Conservation (phyloP, 2,888 invertebrate genomes). For the Creontiades dilutus region DNA sequence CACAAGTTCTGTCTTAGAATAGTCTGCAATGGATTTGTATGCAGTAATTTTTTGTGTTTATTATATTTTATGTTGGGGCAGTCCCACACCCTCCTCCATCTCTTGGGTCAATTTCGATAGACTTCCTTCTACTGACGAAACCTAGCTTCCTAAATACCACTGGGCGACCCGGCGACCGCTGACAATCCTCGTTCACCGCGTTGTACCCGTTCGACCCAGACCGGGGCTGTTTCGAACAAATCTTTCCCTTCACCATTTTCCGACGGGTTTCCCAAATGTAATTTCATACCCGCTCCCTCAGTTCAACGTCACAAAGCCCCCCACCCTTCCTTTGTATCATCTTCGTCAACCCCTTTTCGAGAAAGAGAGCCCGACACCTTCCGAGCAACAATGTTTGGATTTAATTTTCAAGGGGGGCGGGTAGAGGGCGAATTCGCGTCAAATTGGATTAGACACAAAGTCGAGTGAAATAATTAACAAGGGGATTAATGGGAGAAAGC, state of each 20-base stretch:
- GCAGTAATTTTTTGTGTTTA: no score
- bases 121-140: no score
- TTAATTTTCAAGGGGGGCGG: background rate
- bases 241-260: background rate
- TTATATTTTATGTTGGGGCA: no score
- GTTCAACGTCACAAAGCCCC: background rate
- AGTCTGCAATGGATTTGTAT: no score
- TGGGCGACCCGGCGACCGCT: no score
- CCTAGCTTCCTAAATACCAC: no score
- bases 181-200: no score
- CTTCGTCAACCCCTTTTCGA: no score
- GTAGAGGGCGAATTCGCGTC: background rate
- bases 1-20: no score
- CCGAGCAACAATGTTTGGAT: constrained; percentile 23
- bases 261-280: background rate
- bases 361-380: background rate
- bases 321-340: background rate
- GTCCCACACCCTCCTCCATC: no score
- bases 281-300: background rate
- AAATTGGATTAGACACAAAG: constrained; percentile 39
- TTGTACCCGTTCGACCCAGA: no score
- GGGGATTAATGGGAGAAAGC: background rate
- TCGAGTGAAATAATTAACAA: constrained; percentile 36
- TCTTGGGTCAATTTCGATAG: no score
- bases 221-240: background rate